phyloP scores from a whole-genome alignment of 2,797 vertebrate genomes.

The Onychomys leucogaster region DNA sequence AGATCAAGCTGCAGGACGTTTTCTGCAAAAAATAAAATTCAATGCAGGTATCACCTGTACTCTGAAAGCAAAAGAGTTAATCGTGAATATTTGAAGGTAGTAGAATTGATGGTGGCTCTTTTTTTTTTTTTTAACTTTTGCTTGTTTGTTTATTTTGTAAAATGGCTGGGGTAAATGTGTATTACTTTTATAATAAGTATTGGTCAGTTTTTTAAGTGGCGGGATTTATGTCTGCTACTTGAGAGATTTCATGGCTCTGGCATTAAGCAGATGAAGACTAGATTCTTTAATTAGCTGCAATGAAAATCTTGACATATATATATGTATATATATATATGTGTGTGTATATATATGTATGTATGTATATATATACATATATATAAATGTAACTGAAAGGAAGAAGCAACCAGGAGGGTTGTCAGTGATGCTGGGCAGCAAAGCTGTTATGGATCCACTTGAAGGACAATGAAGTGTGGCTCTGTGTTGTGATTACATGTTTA shows the following conservation, averaged over 20 bases:
- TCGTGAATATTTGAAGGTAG: background rate
- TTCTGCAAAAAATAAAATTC: constrained; percentile 29
- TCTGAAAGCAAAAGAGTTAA: constrained; percentile 7
- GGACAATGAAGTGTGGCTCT: background rate
- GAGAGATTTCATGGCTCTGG: constrained; percentile 1
- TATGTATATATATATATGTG: too few relatives aligned
- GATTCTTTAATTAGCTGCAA: background rate
- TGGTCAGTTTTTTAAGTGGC: background rate
- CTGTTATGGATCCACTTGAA: background rate
- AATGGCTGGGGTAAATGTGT: background rate
- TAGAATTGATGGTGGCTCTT: background rate
- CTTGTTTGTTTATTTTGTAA: background rate
- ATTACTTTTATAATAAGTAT: constrained; percentile 18
- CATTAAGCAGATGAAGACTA: background rate
- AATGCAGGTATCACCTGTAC: background rate
- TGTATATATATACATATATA: background rate
- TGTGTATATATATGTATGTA: too few relatives aligned
- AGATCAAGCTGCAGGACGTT: background rate
- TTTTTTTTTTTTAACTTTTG: constrained; percentile 5
- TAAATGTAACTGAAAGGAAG: constrained; percentile 20
- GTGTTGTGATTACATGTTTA: background rate
- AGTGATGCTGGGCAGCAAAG: background rate
- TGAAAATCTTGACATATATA: background rate
- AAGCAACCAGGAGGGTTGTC: background rate
- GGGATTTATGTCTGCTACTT: background rate